Evolutionary conservation across 2,113 vertebrate species (phyloP).

Genomic region (Apteryx owenii): DNA sequence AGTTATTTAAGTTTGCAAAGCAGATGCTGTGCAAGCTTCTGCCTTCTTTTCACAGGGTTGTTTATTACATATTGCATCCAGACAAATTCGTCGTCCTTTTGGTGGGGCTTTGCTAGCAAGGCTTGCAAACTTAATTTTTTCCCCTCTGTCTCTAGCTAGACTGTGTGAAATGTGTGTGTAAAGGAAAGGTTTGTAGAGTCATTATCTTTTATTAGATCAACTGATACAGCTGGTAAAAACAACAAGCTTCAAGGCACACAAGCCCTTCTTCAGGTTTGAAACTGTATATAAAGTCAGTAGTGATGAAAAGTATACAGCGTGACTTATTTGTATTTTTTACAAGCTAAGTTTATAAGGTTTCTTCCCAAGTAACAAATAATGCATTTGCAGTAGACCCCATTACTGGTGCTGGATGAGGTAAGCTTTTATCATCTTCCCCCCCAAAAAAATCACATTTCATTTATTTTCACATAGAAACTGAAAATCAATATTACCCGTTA

Average conservation of each 20-base stretch:
- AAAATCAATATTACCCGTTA: not conserved
- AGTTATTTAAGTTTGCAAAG: conserved; percentile 68
- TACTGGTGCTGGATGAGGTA: not conserved
- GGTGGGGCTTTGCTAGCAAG: not conserved
- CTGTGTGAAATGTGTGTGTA: conserved; percentile 32
- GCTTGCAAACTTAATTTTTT: conserved; percentile 37
- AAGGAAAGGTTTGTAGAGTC: conserved; percentile 19
- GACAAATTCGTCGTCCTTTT: conserved; percentile 50
- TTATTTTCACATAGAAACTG: not conserved
- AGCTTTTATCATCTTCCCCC: not conserved
- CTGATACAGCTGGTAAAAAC: not conserved
- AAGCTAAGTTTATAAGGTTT: not conserved
- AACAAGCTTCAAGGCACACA: not conserved
- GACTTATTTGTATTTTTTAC: not conserved
- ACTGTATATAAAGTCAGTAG: not conserved
- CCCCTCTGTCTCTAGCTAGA: conserved; percentile 20
- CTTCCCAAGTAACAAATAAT: not conserved
- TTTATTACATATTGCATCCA: conserved; percentile 69
- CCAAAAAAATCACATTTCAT: not conserved
- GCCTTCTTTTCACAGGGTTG: conserved; percentile 48
- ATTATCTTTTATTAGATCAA: conserved; percentile 49
- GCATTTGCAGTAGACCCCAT: not conserved
- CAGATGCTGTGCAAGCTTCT: conserved; percentile 58
- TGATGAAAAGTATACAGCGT: not conserved
- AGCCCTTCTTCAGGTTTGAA: not conserved